These are phyloP conservation scores for Adelosebastes latens DNA, from an alignment of 2,797 vertebrate genomes.

Conservation along the genomic window DNA sequence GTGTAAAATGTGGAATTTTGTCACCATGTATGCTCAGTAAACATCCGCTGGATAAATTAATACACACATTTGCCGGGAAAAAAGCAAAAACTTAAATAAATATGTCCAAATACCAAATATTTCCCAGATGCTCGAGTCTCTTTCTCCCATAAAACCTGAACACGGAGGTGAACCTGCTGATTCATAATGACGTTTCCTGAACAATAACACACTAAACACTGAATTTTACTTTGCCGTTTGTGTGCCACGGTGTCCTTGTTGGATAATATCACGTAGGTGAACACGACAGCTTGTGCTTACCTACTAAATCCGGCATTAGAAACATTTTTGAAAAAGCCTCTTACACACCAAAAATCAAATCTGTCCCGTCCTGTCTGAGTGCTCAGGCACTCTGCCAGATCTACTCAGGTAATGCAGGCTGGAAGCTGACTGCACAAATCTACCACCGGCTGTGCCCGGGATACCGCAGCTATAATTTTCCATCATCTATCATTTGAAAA, in stretches of 20 bases:
- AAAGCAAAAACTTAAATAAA: background rate
- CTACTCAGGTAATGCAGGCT: slow-evolving; percentile 81
- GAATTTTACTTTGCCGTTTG: background rate
- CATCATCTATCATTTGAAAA: slow-evolving; percentile 80
- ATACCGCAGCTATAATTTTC: slow-evolving; percentile 69
- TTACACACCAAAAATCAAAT: slow-evolving; percentile 81
- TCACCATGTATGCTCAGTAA: background rate
- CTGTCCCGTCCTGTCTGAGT: slow-evolving; percentile 73
- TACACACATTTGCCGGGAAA: background rate
- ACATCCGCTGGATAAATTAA: background rate
- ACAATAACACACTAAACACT: background rate
- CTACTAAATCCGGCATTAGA: slow-evolving; percentile 83
- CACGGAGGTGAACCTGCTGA: background rate
- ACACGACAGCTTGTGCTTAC: slow-evolving; percentile 81
- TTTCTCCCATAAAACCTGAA: background rate
- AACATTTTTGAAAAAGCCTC: slow-evolving; percentile 80
- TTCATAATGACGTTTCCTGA: background rate
- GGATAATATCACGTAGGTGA: slow-evolving; percentile 78
- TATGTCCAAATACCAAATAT: background rate
- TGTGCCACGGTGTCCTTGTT: slow-evolving; percentile 45
- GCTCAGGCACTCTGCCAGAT: slow-evolving; percentile 78
- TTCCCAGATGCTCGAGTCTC: background rate
- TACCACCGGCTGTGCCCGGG: slow-evolving; percentile 74
- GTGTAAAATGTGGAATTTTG: rapidly evolving
- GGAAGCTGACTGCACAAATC: slow-evolving; percentile 76